Base-by-base conservation (phyloP, 2,113 vertebrate genomes). In the Zosterops lateralis region DNA sequence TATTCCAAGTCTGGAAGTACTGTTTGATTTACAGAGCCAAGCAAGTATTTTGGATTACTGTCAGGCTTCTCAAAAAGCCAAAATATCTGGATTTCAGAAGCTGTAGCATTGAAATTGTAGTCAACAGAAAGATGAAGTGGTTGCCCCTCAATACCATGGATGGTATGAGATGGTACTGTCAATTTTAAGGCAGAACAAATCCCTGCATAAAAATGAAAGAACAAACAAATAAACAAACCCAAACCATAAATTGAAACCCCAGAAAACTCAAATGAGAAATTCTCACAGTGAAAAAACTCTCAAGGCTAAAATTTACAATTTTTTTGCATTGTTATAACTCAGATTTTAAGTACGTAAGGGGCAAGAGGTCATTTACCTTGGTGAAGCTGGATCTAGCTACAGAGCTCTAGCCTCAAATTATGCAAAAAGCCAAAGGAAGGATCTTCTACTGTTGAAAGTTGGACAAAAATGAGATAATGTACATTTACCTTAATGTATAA, bases 1-100 rank as follows among this genome's bases (percentile, higher is more conserved):
- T 96, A 98, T 95, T 98, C 98, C 88, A 98, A 82, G 80, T 98
- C 98, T 6, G 98, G 97, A 90, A 98, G 92, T 83, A 98, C 97
- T 48, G 89, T 96, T 73, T 95, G 84, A 84, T 98, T 98, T 80
- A 98, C 97, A 17, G 98, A 97, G 25, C 94, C 92, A 75, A 98
- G 71, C 60, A 98, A 90, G 68, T 97, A 98, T 78, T 96, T 97
- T 62, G 98, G 96, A 66, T 95, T 96, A 7, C 90, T 97, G 1
- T 95, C 89, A 38, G 96, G 95, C 76, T 95, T 96, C 81, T 98
- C 98, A 93, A 98, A 98, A 56, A 98, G 96, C 98, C 98, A 98
- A 83, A 98, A 98, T 76, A 98, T 98, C 94, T 98, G 98, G 81
- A 98, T 96, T 80, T 97, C 97, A 57, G 97, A 98, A 45, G 98